A percentile compares a stretch with the other conserved stretches of the same genome.
These are phyloP conservation scores for Machaerirhynchus nigripectus DNA, from an alignment of 2,113 vertebrate genomes.

Conservation along the genomic window DNA sequence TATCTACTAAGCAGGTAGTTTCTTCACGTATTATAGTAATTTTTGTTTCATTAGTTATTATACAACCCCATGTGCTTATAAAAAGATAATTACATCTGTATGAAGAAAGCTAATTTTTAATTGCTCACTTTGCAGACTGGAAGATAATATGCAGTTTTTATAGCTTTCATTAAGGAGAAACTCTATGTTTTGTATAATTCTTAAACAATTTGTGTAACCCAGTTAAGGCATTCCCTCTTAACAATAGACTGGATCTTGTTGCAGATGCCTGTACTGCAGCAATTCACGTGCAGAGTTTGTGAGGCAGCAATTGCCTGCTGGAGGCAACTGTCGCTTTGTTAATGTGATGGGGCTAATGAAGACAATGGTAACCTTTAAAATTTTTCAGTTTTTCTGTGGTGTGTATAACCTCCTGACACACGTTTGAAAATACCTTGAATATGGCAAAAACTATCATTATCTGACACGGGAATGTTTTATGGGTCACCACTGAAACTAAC, in stretches of 20 bases:
- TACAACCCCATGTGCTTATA: neutral
- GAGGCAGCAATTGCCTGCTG: neutral
- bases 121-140: neutral
- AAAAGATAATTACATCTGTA: neutral
- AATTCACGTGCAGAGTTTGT: neutral
- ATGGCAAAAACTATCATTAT: conserved; percentile 13
- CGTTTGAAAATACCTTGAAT: neutral
- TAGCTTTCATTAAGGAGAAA: neutral
- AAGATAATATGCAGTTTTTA: neutral
- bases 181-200: neutral
- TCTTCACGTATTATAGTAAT: neutral
- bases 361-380: conserved; percentile 13
- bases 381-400: conserved; percentile 1
- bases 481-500: conserved; percentile 27
- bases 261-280: neutral
- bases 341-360: conserved; percentile 20
- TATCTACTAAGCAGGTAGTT: neutral
- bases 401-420: conserved; percentile 4
- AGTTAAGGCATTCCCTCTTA: neutral
- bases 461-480: neutral
- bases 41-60: neutral
- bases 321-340: neutral
- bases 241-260: neutral
- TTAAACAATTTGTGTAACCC: neutral
- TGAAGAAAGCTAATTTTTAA: neutral